A percentile compares a stretch with the other conserved stretches of the same genome.
Evolutionary conservation across 2,888 invertebrate species (phyloP).

Genomic region (Globia sparganii): DNA sequence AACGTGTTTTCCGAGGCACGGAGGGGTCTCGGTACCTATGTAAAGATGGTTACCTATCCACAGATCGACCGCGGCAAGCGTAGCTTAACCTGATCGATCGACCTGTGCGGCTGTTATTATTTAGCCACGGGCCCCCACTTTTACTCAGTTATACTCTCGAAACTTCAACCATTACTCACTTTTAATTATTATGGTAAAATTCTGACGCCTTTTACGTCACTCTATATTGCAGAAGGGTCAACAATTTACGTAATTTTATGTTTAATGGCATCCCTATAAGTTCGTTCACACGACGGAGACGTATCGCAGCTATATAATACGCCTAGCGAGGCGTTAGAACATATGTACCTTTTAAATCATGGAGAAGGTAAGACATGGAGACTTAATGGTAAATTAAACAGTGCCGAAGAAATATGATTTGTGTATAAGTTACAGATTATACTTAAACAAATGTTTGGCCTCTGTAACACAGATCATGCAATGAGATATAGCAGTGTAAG

Average conservation of each 20-base stretch:
- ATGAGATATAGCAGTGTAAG: not conserved
- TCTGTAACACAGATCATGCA: not conserved
- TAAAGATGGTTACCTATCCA: too few relatives aligned
- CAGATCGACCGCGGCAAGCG: too few relatives aligned
- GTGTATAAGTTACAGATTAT: not conserved
- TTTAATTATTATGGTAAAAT: not conserved
- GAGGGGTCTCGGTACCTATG: too few relatives aligned
- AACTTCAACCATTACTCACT: not conserved
- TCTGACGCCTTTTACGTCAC: not conserved
- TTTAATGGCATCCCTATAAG: slow-evolving; percentile 48
- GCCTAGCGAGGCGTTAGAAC: slow-evolving; percentile 36
- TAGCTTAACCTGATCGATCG: too few relatives aligned
- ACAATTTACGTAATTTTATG: slow-evolving; percentile 11
- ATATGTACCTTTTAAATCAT: slow-evolving; percentile 44
- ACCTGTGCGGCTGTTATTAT: too few relatives aligned
- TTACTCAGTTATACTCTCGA: not conserved
- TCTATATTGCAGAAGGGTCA: not conserved
- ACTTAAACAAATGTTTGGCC: not conserved
- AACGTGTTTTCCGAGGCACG: too few relatives aligned
- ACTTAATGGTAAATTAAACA: not conserved
- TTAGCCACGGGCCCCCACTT: not conserved
- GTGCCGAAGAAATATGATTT: not conserved
- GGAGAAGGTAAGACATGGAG: slow-evolving; percentile 14
- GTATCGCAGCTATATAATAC: slow-evolving; percentile 52
- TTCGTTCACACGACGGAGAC: slow-evolving; percentile 31